Evolutionary conservation across 2,797 vertebrate genomes (phyloP).

Genomic region (Typhlichthys subterraneus): DNA sequence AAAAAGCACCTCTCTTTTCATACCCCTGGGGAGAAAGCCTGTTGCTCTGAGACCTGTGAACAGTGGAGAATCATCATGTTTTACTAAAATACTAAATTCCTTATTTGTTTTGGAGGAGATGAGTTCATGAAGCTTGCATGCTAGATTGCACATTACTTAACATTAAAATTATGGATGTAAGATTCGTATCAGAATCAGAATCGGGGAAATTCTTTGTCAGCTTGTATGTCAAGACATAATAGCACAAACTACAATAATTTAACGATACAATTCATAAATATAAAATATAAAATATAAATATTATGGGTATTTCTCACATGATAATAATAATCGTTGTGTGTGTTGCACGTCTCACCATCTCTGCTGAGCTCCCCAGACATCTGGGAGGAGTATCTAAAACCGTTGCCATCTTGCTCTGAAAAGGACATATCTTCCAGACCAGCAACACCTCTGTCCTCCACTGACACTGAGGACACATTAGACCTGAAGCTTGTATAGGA

Average conservation of each 20-base stretch:
- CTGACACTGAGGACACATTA: slow-evolving; percentile 54
- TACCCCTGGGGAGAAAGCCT: slow-evolving; percentile 64
- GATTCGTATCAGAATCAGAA: too few species aligned
- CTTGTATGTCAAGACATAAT: too few species aligned
- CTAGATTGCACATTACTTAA: too few species aligned
- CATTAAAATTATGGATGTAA: too few species aligned
- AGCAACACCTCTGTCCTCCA: slow-evolving; percentile 62
- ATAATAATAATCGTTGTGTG: not conserved
- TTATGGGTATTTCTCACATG: too few species aligned
- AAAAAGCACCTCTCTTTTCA: slow-evolving; percentile 70
- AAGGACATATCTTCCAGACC: slow-evolving; percentile 67
- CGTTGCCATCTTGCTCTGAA: slow-evolving; percentile 65
- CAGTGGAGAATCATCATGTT: slow-evolving; percentile 7
- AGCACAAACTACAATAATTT: not conserved
- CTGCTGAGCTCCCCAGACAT: slow-evolving; percentile 66
- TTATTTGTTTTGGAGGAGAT: not conserved
- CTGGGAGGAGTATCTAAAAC: slow-evolving; percentile 67
- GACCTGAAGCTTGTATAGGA: slow-evolving; percentile 1
- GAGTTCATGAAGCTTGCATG: too few species aligned
- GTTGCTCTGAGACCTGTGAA: slow-evolving; percentile 63
- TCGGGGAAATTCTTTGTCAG: too few species aligned
- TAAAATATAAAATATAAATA: too few species aligned
- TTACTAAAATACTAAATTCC: too few species aligned
- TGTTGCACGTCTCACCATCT: slow-evolving; percentile 59
- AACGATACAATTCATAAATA: too few species aligned